Conservation (phyloP, 2,888 invertebrate genomes). For the Drosophila colorata region DNA sequence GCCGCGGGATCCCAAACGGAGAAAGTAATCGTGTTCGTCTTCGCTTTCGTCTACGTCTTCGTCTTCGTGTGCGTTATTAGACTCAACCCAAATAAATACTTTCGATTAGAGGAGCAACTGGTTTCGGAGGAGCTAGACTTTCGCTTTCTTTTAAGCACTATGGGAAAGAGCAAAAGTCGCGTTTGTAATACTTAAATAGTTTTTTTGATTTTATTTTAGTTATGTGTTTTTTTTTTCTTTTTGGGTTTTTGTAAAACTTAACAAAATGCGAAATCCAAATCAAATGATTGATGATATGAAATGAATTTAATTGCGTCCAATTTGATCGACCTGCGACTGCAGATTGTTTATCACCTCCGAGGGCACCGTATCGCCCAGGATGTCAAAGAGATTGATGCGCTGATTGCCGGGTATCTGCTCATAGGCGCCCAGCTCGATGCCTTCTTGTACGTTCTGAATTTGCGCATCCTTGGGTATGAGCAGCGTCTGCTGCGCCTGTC, state of each 20-base stretch:
- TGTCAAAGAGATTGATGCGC: conserved; percentile 92
- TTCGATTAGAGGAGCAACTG: conserved; percentile 69
- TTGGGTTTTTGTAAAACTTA: conserved; percentile 55
- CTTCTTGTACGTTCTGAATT: conserved; percentile 94
- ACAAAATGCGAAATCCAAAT: conserved; percentile 63
- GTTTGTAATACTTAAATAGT: conserved; percentile 46
- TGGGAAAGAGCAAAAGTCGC: conserved; percentile 30
- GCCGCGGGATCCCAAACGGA: conserved; percentile 48
- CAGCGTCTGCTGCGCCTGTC: conserved; percentile 93
- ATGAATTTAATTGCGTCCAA: conserved; percentile 88
- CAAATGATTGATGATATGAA: conserved; percentile 36
- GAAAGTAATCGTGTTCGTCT: conserved; percentile 41
- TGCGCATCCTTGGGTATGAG: conserved; percentile 94
- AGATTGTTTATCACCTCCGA: conserved; percentile 95
- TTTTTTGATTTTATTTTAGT: conserved; percentile 31
- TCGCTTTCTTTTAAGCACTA: conserved; percentile 49
- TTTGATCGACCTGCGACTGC: conserved; percentile 93
- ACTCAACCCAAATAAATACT: conserved; percentile 28
- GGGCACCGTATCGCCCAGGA: conserved; percentile 94
- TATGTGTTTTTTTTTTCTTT: conserved; percentile 21
- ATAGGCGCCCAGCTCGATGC: conserved; percentile 93
- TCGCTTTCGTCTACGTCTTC: conserved; percentile 6
- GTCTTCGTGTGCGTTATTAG: conserved; percentile 30
- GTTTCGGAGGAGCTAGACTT: conserved; percentile 73
- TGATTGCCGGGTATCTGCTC: conserved; percentile 95